These are phyloP conservation scores for Xerus inauris DNA, from an alignment of 2,113 vertebrate species.

Conservation along the genomic window DNA sequence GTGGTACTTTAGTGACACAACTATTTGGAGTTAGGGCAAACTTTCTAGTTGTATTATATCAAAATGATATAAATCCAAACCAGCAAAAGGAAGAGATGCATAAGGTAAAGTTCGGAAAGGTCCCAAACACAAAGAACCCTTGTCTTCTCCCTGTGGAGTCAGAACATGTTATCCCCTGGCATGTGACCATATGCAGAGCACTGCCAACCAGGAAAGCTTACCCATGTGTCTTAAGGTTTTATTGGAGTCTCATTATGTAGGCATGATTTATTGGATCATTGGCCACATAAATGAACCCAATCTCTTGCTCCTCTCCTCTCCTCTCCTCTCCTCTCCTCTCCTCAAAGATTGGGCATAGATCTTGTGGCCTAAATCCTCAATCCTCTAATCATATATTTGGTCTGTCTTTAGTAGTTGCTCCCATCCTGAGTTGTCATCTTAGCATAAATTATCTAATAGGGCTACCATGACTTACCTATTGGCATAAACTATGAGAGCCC, in stretches of 20 bases:
- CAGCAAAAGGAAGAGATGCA: neutral
- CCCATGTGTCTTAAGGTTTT: neutral
- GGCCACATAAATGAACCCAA: neutral
- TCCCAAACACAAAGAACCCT: neutral
- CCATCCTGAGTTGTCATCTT: neutral
- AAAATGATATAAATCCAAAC: neutral
- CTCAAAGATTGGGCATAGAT: neutral
- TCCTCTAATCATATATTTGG: neutral
- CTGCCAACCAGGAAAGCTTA: neutral
- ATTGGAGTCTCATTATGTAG: conserved; percentile 19
- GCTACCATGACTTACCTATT: neutral
- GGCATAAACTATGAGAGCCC: neutral
- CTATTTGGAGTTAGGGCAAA: conserved; percentile 24
- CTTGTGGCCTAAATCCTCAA: neutral
- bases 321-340: neutral
- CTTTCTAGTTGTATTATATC: neutral
- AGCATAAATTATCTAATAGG: neutral
- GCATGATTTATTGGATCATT: neutral
- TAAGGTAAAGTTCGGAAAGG: neutral
- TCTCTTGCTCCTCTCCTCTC: neutral
- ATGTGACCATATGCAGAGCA: neutral
- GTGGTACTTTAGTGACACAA: neutral
- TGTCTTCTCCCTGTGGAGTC: conserved; percentile 14
- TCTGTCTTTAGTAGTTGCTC: neutral
- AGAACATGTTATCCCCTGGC: neutral